Conservation (phyloP, 2,113 vertebrate genomes). For the Pedetes capensis region DNA sequence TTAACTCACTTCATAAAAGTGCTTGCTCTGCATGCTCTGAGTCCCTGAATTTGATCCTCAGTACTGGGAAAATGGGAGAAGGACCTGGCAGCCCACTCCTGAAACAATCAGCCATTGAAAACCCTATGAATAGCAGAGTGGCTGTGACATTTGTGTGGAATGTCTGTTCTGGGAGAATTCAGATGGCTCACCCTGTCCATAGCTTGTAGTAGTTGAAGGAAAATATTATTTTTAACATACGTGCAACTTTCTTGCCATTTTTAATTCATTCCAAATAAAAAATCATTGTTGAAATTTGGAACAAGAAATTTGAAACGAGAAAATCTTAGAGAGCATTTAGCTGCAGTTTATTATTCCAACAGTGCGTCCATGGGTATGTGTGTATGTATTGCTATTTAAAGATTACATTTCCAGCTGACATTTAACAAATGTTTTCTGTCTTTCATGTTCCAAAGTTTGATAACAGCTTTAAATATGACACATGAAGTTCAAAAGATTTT, state of each 20-base stretch:
- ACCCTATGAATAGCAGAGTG: too few relatives aligned
- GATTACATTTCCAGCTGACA: background rate
- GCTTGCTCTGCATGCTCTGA: too few relatives aligned
- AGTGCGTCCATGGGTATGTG: background rate
- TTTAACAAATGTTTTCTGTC: background rate
- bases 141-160: background rate
- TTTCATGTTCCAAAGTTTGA: constrained; percentile 7
- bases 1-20: too few relatives aligned
- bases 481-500: constrained; percentile 34
- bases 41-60: too few relatives aligned
- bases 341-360: background rate
- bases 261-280: background rate
- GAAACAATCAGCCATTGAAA: too few relatives aligned
- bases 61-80: too few relatives aligned
- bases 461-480: constrained; percentile 30
- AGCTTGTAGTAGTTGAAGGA: background rate
- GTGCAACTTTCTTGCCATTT: background rate
- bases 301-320: background rate
- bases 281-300: background rate
- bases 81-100: too few relatives aligned
- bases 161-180: background rate
- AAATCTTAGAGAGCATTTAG: background rate
- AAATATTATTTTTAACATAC: background rate
- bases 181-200: background rate
- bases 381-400: background rate